Evolutionary conservation across 2,888 invertebrate genomes (phyloP).

Genomic region (Polymixis flavicincta): DNA sequence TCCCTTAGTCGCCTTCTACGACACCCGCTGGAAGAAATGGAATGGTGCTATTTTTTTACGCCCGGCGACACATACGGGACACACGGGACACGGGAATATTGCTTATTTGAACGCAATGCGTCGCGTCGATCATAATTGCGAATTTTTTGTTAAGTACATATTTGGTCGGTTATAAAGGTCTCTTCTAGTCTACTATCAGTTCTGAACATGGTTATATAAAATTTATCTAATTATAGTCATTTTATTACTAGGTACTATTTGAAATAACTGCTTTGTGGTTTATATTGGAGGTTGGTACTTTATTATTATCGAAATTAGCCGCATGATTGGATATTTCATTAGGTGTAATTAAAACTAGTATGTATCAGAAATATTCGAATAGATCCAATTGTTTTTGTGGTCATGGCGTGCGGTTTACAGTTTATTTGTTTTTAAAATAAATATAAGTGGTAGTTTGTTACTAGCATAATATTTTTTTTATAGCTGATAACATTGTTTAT

Average conservation of each 20-base stretch:
- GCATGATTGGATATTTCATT: slow-evolving; percentile 38
- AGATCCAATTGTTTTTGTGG: slow-evolving; percentile 33
- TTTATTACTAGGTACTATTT: slow-evolving; percentile 8
- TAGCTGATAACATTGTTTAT: background rate
- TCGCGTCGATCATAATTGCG: background rate
- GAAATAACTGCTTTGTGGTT: slow-evolving; percentile 17
- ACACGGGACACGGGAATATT: too few species aligned
- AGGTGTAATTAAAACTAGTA: slow-evolving; percentile 22
- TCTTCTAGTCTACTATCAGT: background rate
- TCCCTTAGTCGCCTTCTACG: too few species aligned
- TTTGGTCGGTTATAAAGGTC: background rate
- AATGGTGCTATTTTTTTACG: too few species aligned
- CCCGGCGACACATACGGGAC: too few species aligned
- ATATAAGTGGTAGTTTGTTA: background rate
- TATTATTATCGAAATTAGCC: slow-evolving; percentile 27
- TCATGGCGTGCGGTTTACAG: slow-evolving; percentile 6
- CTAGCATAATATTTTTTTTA: background rate
- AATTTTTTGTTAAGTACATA: background rate
- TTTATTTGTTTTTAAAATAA: slow-evolving; percentile 22
- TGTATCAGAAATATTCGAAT: slow-evolving; percentile 23
- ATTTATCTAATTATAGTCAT: background rate
- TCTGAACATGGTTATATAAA: background rate
- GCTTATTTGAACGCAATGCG: background rate
- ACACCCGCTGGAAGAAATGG: too few species aligned
- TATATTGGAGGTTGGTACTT: slow-evolving; percentile 4